Conservation (phyloP, 2,797 vertebrate species). For the Clarias platycephalus region DNA sequence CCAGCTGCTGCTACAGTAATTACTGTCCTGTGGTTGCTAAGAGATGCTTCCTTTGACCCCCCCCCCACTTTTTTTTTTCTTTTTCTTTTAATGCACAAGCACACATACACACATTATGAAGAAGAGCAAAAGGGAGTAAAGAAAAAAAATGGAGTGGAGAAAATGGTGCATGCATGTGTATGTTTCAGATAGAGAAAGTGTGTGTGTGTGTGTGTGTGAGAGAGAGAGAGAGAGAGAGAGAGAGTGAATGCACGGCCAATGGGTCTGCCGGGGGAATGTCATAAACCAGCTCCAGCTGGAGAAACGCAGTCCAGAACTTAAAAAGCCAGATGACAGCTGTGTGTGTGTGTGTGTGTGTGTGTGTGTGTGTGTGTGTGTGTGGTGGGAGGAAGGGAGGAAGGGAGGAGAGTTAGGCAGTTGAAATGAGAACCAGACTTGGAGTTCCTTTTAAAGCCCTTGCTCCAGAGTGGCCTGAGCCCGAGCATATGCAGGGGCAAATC, state of each 20-base stretch:
- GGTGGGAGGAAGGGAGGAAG: constrained; percentile 44
- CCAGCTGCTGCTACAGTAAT: constrained; percentile 92
- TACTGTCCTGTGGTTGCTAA: constrained; percentile 92
- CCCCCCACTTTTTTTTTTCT: constrained; percentile 58
- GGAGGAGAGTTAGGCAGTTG: constrained; percentile 57
- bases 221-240: constrained; percentile 18
- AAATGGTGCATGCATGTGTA: constrained; percentile 67
- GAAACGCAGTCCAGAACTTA: constrained; percentile 82
- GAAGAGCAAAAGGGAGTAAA: constrained; percentile 66
- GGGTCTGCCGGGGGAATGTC: constrained; percentile 85
- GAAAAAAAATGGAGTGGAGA: constrained; percentile 55
- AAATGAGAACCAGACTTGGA: constrained; percentile 86
- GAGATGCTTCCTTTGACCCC: constrained; percentile 87
- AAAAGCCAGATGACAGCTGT: constrained; percentile 90
- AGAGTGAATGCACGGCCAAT: constrained; percentile 68
- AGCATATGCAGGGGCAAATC: constrained; percentile 77
- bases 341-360: constrained; percentile 64
- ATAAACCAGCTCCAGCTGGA: constrained; percentile 92
- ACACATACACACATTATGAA: constrained; percentile 50
- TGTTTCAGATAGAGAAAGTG: constrained; percentile 56
- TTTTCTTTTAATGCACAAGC: constrained; percentile 64
- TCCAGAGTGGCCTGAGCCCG: constrained; percentile 65
- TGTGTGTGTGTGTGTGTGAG: background rate
- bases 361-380: constrained; percentile 59
- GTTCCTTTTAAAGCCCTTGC: constrained; percentile 78